Evolutionary conservation across 2,888 invertebrate species (phyloP), one percentile per base, ranked within the genome.

Genomic region (Argyresthia albistria): DNA sequence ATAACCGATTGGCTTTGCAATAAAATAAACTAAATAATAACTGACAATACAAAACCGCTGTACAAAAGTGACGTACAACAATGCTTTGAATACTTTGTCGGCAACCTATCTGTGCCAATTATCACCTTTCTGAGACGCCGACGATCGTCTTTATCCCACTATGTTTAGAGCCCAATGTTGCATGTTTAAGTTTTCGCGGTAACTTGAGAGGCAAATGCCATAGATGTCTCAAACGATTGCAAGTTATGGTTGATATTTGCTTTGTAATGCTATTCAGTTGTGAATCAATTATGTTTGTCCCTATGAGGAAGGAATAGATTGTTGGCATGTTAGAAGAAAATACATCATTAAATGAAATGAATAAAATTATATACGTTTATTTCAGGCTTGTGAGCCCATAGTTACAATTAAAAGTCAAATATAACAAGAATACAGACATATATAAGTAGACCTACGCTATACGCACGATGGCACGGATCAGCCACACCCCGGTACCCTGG

Each of bases 1-100:
- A 45, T 42, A 52, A 48, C 53, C 54, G 57, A 60, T 60, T 60
- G 60, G 60, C 57, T 61, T 60, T 56, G 63, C 63, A 59, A 61
- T 59, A 58, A 62, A 59, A 61, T 59, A 58, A 62, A 58, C 55
- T 58, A 59, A 61, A 56, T 59, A 61, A 58, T 59, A 59, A 62
- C 61, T 55, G 53, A 46, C 43, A 51, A n/a, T 14, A 12, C 51
- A 48, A 53, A 51, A 45, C 43, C 49, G 36, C 48, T 42, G 52
- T 36, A 48, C 57, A 58, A 56, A 48, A 39, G 42, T 37, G 8
- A 37, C 52, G 12, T 50, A 11, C 35, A 16, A 50, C 50, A 50
- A 50, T 50, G 43, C 25, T 14, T 8, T 12, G 55, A 37, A 36
- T 45, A 39, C 58, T 58, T 58, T 60, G 60, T 56, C 60, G 60